Percentiles rank a stretch among this genome's conserved stretches.
Conservation (phyloP, 2,888 invertebrate genomes). For the Lithophane semibrunnea region DNA sequence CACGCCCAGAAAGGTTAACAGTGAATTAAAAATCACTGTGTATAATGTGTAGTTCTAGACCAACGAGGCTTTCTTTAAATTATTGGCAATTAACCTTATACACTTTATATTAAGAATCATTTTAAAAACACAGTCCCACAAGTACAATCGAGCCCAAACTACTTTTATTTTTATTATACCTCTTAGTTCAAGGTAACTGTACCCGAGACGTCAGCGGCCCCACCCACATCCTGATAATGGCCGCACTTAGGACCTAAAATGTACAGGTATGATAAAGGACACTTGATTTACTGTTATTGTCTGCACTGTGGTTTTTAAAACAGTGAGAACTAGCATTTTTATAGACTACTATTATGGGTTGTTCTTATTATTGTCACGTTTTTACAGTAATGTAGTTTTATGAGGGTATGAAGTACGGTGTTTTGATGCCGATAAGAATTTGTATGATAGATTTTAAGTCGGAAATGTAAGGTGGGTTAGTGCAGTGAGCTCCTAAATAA, state of each 20-base stretch:
- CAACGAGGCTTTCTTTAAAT: too few species aligned
- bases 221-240: conserved; percentile 16
- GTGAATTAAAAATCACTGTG: too few species aligned
- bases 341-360: conserved; percentile 33
- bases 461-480: too few species aligned
- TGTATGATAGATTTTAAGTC: background rate
- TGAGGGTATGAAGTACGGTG: background rate
- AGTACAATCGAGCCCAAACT: conserved; percentile 18
- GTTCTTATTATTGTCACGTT: conserved; percentile 23
- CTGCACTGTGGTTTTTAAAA: conserved; percentile 32
- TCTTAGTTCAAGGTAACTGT: conserved; percentile 8
- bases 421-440: background rate
- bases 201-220: background rate
- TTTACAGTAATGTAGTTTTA: conserved; percentile 33
- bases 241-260: conserved; percentile 31
- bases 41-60: too few species aligned
- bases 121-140: background rate
- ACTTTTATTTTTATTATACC: conserved; percentile 15
- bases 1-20: too few species aligned
- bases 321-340: conserved; percentile 34
- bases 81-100: background rate
- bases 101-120: background rate
- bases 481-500: too few species aligned
- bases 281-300: conserved; percentile 60
- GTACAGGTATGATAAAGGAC: conserved; percentile 47